phyloP scores from a whole-genome alignment of 2,888 invertebrate species.

The Sinelater perroti region DNA sequence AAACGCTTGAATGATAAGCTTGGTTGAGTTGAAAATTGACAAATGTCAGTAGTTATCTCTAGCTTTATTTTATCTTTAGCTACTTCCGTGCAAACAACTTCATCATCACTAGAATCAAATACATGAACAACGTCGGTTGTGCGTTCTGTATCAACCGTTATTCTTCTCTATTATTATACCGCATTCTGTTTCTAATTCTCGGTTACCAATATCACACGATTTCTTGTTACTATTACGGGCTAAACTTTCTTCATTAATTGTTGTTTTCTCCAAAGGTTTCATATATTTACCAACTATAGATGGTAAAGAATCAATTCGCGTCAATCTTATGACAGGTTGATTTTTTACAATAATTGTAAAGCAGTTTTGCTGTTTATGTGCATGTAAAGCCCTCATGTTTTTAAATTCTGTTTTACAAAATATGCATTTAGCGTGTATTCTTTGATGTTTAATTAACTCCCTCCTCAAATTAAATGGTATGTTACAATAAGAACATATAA shows the following conservation, averaged over 20 bases:
- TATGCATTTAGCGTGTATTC: constrained; percentile 30
- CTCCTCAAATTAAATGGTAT: neutral
- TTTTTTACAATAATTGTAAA: constrained; percentile 2
- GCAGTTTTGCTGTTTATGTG: constrained; percentile 3
- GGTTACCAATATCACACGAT: too few relatives aligned
- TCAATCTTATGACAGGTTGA: constrained; percentile 1
- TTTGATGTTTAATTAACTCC: constrained; percentile 29
- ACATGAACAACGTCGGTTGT: constrained; percentile 3
- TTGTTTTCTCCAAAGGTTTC: neutral
- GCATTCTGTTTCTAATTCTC: too few relatives aligned
- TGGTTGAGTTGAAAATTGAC: neutral
- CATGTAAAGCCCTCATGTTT: neutral
- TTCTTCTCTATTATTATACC: too few relatives aligned
- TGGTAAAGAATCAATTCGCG: constrained; percentile 1
- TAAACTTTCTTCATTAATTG: too few relatives aligned
- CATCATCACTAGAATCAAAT: constrained; percentile 7
- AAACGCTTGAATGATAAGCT: constrained; percentile 3
- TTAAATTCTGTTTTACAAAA: constrained; percentile 24
- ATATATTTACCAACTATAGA: constrained; percentile 4
- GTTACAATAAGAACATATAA: constrained; percentile 7
- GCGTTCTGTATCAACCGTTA: too few relatives aligned
- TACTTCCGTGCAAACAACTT: neutral
- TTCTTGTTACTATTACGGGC: too few relatives aligned
- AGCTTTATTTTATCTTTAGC: neutral
- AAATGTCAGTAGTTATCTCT: neutral